phyloP scores from a whole-genome alignment of 2,797 vertebrate genomes.

The Hapalemur alaotrensis region DNA sequence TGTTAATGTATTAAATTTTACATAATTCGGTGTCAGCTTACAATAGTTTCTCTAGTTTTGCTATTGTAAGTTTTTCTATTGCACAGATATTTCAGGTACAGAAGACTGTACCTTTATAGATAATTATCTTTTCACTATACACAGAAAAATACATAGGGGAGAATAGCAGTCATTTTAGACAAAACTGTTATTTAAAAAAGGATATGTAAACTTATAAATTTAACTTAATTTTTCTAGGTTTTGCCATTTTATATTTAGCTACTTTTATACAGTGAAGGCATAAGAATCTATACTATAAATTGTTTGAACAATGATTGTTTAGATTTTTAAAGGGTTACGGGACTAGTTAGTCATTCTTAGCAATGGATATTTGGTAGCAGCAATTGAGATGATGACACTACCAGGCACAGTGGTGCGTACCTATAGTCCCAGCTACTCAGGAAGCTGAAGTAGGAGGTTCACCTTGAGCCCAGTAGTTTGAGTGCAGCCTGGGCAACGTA shows the following conservation, averaged over 20 bases:
- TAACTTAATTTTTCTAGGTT: not conserved
- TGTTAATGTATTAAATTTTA: constrained; percentile 14
- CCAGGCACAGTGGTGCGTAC: not conserved
- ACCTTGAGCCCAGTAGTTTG: not conserved
- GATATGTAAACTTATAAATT: not conserved
- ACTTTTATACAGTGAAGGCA: not conserved
- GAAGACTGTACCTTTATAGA: not conserved
- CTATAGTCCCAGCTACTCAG: not conserved
- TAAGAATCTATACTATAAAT: constrained; percentile 25
- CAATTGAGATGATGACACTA: not conserved
- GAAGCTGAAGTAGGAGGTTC: not conserved
- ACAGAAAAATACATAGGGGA: not conserved
- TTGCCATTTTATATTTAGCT: constrained; percentile 35
- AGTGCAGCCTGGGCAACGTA: not conserved
- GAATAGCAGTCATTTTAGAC: constrained; percentile 29
- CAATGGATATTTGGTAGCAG: not conserved
- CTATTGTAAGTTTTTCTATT: too few species aligned
- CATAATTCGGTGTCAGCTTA: not conserved
- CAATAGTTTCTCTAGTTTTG: not conserved
- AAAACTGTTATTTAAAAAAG: constrained; percentile 15
- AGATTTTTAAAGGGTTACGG: constrained; percentile 5
- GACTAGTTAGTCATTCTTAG: not conserved
- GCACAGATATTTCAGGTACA: not conserved
- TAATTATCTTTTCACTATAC: constrained; percentile 21
- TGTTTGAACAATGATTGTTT: not conserved